Conservation (phyloP, 2,113 vertebrate species). For the Plecturocebus donacophilus region DNA sequence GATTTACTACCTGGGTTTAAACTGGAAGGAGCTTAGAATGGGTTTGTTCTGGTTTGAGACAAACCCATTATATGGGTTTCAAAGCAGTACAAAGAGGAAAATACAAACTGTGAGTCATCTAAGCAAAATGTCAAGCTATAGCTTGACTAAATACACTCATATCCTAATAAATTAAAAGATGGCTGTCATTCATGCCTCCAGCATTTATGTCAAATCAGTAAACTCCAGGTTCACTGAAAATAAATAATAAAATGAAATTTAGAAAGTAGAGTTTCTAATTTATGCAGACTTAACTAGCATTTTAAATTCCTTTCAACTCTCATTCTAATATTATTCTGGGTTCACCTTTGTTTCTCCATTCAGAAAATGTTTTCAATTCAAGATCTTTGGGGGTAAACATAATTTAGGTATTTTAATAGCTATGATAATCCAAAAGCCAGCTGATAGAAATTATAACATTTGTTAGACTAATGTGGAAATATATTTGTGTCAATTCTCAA, state of each 20-base stretch:
- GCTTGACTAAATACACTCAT: neutral
- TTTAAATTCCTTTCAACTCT: neutral
- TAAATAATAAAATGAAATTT: slow-evolving; percentile 8
- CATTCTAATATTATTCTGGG: neutral
- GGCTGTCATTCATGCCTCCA: neutral
- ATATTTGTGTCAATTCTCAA: neutral
- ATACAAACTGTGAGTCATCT: neutral
- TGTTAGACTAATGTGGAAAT: slow-evolving; percentile 36
- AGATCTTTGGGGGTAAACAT: neutral
- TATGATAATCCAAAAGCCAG: slow-evolving; percentile 14
- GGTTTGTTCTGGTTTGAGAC: too few relatives aligned
- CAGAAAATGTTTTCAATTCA: neutral
- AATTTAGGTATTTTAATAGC: neutral
- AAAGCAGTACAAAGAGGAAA: neutral
- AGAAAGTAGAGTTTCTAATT: neutral
- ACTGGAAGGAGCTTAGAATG: neutral
- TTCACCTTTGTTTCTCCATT: neutral
- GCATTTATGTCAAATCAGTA: slow-evolving; percentile 7
- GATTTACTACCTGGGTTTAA: neutral
- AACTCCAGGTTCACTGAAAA: neutral
- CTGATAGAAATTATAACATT: neutral
- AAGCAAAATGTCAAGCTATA: neutral
- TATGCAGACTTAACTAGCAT: neutral
- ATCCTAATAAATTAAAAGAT: neutral
- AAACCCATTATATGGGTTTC: neutral